phyloP scores from a whole-genome alignment of 1,140 invertebrate genomes.

The Propsilocerus akamusi region DNA sequence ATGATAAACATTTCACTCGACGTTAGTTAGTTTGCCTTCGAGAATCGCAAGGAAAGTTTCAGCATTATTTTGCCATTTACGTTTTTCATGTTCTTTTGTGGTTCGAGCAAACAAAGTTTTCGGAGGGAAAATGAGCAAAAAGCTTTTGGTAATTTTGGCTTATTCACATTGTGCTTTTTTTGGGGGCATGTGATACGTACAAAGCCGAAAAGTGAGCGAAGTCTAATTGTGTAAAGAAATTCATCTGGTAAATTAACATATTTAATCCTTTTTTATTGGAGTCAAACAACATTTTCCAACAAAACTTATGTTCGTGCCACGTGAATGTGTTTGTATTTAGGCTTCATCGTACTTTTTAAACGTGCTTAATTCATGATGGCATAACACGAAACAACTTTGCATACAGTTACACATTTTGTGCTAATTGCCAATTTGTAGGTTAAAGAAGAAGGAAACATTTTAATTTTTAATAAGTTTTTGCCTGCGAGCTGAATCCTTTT shows the following conservation, averaged over 20 bases:
- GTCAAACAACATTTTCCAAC: neutral
- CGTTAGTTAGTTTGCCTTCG: neutral
- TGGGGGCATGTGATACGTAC: too few species aligned
- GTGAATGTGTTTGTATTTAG: too few species aligned
- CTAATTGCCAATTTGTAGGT: conserved; percentile 1
- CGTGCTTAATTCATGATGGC: too few species aligned
- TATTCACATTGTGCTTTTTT: neutral
- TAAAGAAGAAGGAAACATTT: neutral
- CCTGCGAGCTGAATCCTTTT: neutral
- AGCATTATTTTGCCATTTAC: neutral
- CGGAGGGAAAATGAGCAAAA: neutral
- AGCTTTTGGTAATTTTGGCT: neutral
- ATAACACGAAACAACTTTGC: too few species aligned
- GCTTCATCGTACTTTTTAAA: too few species aligned
- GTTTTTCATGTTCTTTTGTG: neutral
- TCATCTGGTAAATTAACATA: conserved; percentile 3
- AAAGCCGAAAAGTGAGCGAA: neutral
- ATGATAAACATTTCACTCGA: neutral
- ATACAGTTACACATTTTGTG: too few species aligned
- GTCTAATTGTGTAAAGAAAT: neutral
- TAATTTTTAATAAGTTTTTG: conserved; percentile 2
- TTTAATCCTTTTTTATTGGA: conserved; percentile 2
- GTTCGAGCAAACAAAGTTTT: neutral
- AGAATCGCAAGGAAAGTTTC: neutral
- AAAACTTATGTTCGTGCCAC: too few species aligned